Percentiles rank a stretch among this genome's conserved stretches.
Evolutionary conservation across 1,140 invertebrate genomes (phyloP).

Genomic region (Aphaenogaster rudis): DNA sequence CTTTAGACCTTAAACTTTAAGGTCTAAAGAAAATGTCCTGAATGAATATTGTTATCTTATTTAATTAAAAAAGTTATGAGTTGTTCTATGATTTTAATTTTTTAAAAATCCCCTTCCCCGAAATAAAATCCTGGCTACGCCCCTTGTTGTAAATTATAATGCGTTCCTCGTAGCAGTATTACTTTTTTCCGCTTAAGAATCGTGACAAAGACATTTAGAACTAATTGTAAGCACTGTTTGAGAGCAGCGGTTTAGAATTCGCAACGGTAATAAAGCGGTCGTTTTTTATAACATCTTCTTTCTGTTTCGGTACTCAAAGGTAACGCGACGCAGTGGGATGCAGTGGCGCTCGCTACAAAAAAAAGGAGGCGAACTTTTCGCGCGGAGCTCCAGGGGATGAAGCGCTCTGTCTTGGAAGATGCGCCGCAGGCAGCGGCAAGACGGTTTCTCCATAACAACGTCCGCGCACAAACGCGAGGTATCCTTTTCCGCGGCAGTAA

Average conservation of each 20-base stretch:
- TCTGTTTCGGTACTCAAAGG: not conserved
- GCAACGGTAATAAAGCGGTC: not conserved
- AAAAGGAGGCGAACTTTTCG: constrained; percentile 32
- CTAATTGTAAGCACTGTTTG: not conserved
- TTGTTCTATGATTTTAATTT: too few relatives aligned
- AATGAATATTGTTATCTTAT: too few relatives aligned
- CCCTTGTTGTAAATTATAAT: not conserved
- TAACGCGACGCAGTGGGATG: constrained; percentile 5
- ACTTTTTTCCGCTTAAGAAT: not conserved
- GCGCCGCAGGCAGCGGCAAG: constrained; percentile 39
- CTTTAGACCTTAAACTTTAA: too few relatives aligned
- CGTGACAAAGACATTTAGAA: constrained; percentile 4
- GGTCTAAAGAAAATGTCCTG: too few relatives aligned
- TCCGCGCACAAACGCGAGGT: constrained; percentile 19
- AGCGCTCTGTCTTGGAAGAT: constrained; percentile 20
- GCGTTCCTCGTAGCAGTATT: not conserved
- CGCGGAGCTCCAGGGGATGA: constrained; percentile 4
- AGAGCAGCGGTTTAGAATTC: not conserved
- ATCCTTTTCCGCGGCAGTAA: constrained; percentile 3
- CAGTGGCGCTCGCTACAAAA: constrained; percentile 4
- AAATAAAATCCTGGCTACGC: too few relatives aligned
- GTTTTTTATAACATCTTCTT: not conserved
- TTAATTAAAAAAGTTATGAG: too few relatives aligned
- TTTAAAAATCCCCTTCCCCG: too few relatives aligned
- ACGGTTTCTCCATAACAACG: constrained; percentile 31